A percentile compares a stretch with the other conserved stretches of the same genome.
phyloP scores from a whole-genome alignment of 2,113 vertebrate genomes.

The Salvelinus fontinalis region DNA sequence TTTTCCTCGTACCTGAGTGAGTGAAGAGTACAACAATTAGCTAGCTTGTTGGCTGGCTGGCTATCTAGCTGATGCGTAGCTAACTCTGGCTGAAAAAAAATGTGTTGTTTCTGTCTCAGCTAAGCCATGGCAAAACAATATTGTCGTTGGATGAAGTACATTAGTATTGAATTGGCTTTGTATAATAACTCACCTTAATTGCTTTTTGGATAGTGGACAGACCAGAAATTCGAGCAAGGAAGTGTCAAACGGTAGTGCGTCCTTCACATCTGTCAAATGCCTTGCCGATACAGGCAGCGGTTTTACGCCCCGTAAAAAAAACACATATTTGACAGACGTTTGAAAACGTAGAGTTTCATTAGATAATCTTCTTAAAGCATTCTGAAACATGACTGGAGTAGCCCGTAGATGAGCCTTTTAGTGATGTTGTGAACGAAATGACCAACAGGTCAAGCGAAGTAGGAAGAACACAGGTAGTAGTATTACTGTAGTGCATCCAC shows the following conservation, averaged over 20 bases:
- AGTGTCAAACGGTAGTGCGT: constrained; percentile 62
- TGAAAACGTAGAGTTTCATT: constrained; percentile 15
- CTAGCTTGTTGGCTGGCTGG: no score
- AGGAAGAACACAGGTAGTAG: constrained; percentile 4
- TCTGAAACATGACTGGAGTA: constrained; percentile 65
- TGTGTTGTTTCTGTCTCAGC: no score
- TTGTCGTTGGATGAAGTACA: not conserved
- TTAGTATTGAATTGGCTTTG: not conserved
- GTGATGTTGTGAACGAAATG: not conserved
- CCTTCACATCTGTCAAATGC: constrained; percentile 35
- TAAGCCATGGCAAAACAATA: not conserved
- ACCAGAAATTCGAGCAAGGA: constrained; percentile 82
- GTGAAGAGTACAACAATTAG: constrained; percentile 4
- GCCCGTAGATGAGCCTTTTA: not conserved
- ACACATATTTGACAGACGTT: not conserved
- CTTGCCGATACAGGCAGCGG: constrained; percentile 11
- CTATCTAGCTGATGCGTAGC: no score
- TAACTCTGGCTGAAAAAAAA: no score
- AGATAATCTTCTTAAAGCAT: constrained; percentile 44
- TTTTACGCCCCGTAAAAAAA: not conserved
- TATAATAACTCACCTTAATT: constrained; percentile 76
- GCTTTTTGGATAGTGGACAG: constrained; percentile 91
- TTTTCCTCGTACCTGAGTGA: constrained; percentile 80
- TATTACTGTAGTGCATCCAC: constrained; percentile 14
- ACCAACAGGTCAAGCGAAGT: not conserved